Conservation (phyloP, 2,888 invertebrate genomes). For the Enchytraeus crypticus region DNA sequence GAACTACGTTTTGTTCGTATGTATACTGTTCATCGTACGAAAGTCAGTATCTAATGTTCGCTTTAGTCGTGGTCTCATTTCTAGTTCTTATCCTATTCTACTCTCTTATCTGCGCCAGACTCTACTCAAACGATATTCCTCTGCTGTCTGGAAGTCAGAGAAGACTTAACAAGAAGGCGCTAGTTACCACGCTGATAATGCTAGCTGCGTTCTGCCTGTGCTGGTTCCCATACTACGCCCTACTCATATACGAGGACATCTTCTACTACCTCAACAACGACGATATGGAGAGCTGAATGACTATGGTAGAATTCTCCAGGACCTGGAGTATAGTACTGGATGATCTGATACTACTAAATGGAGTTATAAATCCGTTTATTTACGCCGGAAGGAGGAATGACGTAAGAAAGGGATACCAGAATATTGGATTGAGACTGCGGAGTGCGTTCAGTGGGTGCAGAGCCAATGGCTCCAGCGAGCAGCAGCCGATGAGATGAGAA, state of each 20-base stretch:
- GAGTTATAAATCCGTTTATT: slow-evolving; percentile 18
- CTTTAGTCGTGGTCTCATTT: slow-evolving; percentile 12
- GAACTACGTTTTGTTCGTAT: background rate
- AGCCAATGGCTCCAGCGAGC: no score
- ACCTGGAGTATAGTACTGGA: slow-evolving; percentile 9
- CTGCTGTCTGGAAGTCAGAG: slow-evolving; percentile 1
- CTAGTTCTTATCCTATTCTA: slow-evolving; percentile 14
- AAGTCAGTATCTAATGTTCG: slow-evolving; percentile 15
- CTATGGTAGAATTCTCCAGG: background rate
- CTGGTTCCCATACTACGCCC: slow-evolving; percentile 32
- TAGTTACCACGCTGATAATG: slow-evolving; percentile 36
- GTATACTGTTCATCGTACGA: slow-evolving; percentile 11
- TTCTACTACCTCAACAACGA: slow-evolving; percentile 30
- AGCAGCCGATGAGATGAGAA: no score
- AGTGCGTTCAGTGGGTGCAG: no score
- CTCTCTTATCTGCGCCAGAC: slow-evolving; percentile 15
- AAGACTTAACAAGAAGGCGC: slow-evolving; percentile 31
- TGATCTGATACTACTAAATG: slow-evolving; percentile 17
- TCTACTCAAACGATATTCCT: slow-evolving; percentile 5
- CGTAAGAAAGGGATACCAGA: slow-evolving; percentile 14
- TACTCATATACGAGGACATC: slow-evolving; percentile 17
- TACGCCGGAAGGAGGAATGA: slow-evolving; percentile 22
- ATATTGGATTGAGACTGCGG: no score
- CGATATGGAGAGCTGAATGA: slow-evolving; percentile 20
- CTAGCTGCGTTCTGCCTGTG: slow-evolving; percentile 35